Evolutionary conservation across 2,113 vertebrate genomes (phyloP).

Genomic region (Dipodomys stephensi): DNA sequence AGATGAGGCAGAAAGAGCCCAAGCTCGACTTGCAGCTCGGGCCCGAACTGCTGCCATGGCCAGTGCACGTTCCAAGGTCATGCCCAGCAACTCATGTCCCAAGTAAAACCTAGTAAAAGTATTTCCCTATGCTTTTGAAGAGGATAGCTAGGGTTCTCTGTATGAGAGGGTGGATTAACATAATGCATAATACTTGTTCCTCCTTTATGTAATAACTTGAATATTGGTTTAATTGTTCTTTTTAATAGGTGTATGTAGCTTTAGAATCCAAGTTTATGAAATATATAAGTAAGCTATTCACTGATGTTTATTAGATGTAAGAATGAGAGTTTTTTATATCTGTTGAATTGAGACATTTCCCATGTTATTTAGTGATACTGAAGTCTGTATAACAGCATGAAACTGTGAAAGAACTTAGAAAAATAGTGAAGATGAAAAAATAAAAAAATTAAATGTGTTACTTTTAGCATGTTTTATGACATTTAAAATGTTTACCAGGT

Average conservation of each 20-base stretch:
- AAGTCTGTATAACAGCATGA: too few relatives aligned
- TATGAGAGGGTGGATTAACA: neutral
- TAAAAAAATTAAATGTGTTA: too few relatives aligned
- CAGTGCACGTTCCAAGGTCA: neutral
- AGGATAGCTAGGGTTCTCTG: neutral
- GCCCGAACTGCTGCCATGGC: neutral
- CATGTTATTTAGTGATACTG: too few relatives aligned
- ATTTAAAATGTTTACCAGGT: too few relatives aligned
- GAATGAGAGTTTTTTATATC: too few relatives aligned
- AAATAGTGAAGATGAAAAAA: too few relatives aligned
- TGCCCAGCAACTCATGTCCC: neutral
- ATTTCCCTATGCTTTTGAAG: neutral
- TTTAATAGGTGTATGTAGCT: neutral
- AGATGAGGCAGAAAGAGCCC: constrained; percentile 40
- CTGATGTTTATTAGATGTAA: too few relatives aligned
- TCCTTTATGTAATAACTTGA: neutral
- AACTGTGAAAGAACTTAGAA: too few relatives aligned
- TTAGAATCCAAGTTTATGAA: neutral
- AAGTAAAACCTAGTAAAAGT: neutral
- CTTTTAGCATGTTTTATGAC: too few relatives aligned
- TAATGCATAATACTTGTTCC: neutral
- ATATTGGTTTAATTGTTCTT: too few relatives aligned
- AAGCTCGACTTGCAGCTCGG: neutral
- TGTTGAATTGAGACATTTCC: too few relatives aligned
- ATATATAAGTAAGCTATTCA: too few relatives aligned